Conservation (phyloP, 2,113 vertebrate genomes). For the Helogale parvula region DNA sequence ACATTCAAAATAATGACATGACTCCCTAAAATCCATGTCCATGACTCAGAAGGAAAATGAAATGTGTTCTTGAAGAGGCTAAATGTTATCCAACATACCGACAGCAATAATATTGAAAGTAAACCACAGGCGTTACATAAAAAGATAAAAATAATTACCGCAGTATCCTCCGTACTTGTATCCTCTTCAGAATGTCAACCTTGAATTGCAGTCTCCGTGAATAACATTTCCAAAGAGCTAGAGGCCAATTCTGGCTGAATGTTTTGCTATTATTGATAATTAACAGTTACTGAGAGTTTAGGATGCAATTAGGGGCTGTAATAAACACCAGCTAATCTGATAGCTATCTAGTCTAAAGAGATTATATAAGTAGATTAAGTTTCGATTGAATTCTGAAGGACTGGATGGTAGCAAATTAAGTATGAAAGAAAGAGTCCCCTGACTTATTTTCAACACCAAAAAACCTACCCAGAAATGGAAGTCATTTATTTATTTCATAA, state of each 20-base stretch:
- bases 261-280: constrained; percentile 72
- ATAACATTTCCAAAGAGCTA: constrained; percentile 67
- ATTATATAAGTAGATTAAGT: constrained; percentile 67
- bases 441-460: neutral
- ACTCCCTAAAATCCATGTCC: neutral
- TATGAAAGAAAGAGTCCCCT: neutral
- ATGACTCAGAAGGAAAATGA: neutral
- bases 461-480: neutral
- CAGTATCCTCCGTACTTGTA: neutral
- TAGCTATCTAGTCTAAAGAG: constrained; percentile 49
- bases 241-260: constrained; percentile 67
- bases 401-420: constrained; percentile 24
- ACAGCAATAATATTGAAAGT: neutral
- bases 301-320: constrained; percentile 57
- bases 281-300: constrained; percentile 68
- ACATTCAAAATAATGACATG: neutral
- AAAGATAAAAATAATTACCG: constrained; percentile 38
- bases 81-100: neutral
- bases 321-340: constrained; percentile 72
- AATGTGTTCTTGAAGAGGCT: neutral
- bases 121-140: constrained; percentile 8
- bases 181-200: constrained; percentile 32
- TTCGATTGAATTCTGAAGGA: constrained; percentile 44
- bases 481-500: constrained; percentile 48
- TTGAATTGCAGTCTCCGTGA: constrained; percentile 40